Conservation (phyloP, 1,140 invertebrate genomes). For the Bombus impatiens region DNA sequence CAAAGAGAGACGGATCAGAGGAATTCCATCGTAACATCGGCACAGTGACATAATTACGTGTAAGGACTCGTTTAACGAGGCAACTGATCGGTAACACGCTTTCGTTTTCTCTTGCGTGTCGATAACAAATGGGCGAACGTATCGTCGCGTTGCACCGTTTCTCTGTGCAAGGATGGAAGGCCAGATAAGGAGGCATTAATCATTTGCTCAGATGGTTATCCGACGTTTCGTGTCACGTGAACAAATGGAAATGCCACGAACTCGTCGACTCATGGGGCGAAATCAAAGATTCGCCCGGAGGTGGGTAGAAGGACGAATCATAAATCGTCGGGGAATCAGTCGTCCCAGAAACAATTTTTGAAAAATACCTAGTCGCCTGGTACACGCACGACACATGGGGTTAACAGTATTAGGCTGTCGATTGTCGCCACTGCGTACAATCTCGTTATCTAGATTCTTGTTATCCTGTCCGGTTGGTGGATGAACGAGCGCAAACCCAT, state of each 20-base stretch:
- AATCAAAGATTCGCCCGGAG: not conserved
- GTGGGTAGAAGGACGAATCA: not conserved
- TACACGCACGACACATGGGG: conserved; percentile 11
- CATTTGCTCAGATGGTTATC: conserved; percentile 45
- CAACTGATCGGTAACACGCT: not conserved
- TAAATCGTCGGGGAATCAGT: conserved; percentile 32
- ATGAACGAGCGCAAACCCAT: conserved; percentile 30
- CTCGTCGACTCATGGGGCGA: not conserved
- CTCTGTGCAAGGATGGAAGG: not conserved
- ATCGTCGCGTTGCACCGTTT: conserved; percentile 2
- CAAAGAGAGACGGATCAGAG: not conserved
- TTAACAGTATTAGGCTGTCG: conserved; percentile 34
- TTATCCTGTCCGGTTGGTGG: conserved; percentile 56
- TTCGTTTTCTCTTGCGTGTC: not conserved
- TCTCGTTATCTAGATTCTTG: conserved; percentile 69
- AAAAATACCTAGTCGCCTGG: conserved; percentile 22
- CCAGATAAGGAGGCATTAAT: conserved; percentile 48
- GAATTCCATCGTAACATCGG: not conserved
- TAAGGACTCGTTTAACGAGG: not conserved
- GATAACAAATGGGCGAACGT: conserved; percentile 35
- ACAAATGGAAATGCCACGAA: conserved; percentile 37
- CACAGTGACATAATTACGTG: conserved; percentile 20
- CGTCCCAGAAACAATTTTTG: conserved; percentile 51
- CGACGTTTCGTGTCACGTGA: conserved; percentile 25
- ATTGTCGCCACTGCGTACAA: conserved; percentile 47